A percentile compares a stretch with the other conserved stretches of the same genome.
Conservation (phyloP, 2,797 vertebrate species). For the Pseudomugil tenellus region DNA sequence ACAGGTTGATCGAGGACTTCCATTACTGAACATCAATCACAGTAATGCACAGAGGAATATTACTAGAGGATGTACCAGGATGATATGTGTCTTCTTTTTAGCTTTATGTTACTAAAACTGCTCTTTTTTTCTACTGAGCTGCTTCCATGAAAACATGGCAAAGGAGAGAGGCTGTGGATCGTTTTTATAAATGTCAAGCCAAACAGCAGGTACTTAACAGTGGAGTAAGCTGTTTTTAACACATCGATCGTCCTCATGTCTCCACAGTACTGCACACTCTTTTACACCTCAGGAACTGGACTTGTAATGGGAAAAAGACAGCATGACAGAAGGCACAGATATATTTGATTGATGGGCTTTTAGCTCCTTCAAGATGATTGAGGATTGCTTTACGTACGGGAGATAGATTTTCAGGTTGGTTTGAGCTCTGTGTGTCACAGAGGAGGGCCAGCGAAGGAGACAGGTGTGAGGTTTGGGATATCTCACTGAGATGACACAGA, state of each 20-base stretch:
- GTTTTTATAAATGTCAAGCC: conserved; percentile 20
- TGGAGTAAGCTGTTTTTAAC: neutral
- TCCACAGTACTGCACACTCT: neutral
- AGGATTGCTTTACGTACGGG: conserved; percentile 16
- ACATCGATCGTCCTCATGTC: neutral
- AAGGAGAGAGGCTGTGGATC: neutral
- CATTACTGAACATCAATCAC: conserved; percentile 19
- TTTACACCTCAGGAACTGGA: neutral
- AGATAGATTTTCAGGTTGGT: conserved; percentile 28
- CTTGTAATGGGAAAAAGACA: conserved; percentile 15
- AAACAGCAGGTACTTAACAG: conserved; percentile 19
- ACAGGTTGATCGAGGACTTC: neutral
- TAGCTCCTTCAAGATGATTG: conserved; percentile 32
- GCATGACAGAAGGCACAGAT: neutral
- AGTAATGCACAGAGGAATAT: conserved; percentile 21
- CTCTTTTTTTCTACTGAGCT: conserved; percentile 3
- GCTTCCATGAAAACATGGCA: neutral
- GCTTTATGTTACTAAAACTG: conserved; percentile 21
- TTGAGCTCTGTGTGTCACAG: conserved; percentile 7
- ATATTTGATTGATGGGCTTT: conserved; percentile 37
- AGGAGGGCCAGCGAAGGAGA: neutral
- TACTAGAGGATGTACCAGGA: conserved; percentile 8
- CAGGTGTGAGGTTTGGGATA: conserved; percentile 20
- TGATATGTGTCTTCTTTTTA: conserved; percentile 2
- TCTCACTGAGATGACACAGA: conserved; percentile 57